Percentiles rank a stretch among this genome's conserved stretches.
These are phyloP conservation scores for Calliopsis andreniformis DNA, from an alignment of 1,140 invertebrate genomes.

Conservation along the genomic window DNA sequence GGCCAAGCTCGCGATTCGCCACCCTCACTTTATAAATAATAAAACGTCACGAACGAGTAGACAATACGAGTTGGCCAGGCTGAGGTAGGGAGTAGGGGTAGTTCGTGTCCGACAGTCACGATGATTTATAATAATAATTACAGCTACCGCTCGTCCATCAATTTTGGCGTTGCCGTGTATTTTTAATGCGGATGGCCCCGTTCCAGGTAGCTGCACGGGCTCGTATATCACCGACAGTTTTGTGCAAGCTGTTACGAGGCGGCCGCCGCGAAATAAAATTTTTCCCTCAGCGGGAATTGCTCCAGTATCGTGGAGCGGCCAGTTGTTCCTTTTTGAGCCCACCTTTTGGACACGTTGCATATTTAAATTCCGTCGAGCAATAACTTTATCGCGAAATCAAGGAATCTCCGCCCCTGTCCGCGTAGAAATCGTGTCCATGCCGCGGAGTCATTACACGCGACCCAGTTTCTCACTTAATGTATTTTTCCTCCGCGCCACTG, in stretches of 20 bases:
- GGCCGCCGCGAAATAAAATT: constrained; percentile 72
- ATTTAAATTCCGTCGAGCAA: constrained; percentile 53
- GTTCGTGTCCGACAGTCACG: constrained; percentile 37
- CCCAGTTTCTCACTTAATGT: background rate
- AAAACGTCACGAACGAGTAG: constrained; percentile 42
- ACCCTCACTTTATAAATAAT: constrained; percentile 57
- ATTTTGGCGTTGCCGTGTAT: constrained; percentile 71
- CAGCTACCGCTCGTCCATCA: constrained; percentile 71
- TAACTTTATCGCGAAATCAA: constrained; percentile 61
- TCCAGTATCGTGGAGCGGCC: constrained; percentile 49
- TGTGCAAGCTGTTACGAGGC: constrained; percentile 75
- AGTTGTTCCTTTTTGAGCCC: constrained; percentile 11
- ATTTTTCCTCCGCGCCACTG: background rate
- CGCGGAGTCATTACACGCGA: background rate
- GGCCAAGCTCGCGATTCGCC: background rate
- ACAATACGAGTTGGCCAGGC: constrained; percentile 49
- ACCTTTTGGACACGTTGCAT: constrained; percentile 52
- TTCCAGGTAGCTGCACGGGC: constrained; percentile 67
- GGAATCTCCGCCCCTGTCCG: background rate
- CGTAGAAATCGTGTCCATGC: constrained; percentile 15
- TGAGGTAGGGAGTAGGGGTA: too few species aligned
- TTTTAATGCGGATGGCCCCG: constrained; percentile 74
- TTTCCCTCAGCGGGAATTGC: constrained; percentile 53
- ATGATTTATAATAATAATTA: constrained; percentile 78
- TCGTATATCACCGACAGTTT: constrained; percentile 76